These are phyloP conservation scores for Bellardia bayeri DNA, from an alignment of 2,888 invertebrate genomes.

Conservation along the genomic window DNA sequence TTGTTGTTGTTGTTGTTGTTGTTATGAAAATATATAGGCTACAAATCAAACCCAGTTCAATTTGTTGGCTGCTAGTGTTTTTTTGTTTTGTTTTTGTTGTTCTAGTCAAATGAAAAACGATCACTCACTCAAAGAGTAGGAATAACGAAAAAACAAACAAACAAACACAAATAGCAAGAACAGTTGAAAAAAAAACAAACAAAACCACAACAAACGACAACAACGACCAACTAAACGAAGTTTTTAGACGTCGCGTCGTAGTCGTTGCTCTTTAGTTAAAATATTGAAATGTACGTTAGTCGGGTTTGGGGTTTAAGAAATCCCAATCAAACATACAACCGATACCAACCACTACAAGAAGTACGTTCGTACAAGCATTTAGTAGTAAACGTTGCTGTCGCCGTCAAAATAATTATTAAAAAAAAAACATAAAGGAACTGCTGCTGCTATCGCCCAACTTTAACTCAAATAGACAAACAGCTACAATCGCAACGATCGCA, in stretches of 20 bases:
- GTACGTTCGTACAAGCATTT: conserved; percentile 30
- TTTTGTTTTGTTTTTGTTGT: conserved; percentile 14
- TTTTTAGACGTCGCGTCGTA: neutral
- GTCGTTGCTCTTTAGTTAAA: neutral
- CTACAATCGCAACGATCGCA: conserved; percentile 51
- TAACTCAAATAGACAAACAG: conserved; percentile 65
- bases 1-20: neutral
- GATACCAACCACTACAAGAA: conserved; percentile 35
- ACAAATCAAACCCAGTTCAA: conserved; percentile 70
- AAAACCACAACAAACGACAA: conserved; percentile 29
- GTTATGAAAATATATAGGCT: neutral
- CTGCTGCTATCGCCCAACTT: conserved; percentile 53
- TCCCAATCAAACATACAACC: conserved; percentile 34
- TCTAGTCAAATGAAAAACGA: conserved; percentile 71
- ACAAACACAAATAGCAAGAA: neutral
- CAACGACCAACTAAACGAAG: conserved; percentile 10
- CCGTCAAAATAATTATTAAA: conserved; percentile 1
- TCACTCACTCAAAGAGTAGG: conserved; percentile 62
- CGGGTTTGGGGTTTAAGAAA: conserved; percentile 11
- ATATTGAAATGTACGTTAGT: neutral
- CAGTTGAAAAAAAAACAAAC: conserved; percentile 27
- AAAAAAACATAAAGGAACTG: conserved; percentile 51
- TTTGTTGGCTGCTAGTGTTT: conserved; percentile 52
- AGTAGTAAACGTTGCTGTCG: conserved; percentile 43
- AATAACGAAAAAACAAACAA: conserved; percentile 45